phyloP scores from a whole-genome alignment of 2,797 vertebrate species.

The Lepidocolaptes lacrymiger region DNA sequence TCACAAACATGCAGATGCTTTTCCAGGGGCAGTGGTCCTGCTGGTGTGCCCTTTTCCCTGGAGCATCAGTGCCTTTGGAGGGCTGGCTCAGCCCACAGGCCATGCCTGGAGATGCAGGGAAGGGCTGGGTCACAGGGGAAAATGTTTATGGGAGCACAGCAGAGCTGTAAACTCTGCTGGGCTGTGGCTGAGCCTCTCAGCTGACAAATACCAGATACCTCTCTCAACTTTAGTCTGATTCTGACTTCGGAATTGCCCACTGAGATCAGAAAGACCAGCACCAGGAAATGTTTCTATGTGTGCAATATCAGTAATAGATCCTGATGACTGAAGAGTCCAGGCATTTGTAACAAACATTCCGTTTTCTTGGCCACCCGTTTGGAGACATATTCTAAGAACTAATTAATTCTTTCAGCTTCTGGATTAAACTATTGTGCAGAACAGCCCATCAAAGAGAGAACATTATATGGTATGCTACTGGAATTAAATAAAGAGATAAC shows the following conservation, averaged over 20 bases:
- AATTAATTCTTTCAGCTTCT: conserved; percentile 37
- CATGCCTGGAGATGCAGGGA: background rate
- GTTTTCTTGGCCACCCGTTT: background rate
- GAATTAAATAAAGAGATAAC: conserved; percentile 56
- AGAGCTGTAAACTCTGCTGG: background rate
- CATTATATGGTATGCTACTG: background rate
- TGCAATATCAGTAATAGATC: background rate
- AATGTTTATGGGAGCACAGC: background rate
- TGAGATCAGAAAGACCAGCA: background rate
- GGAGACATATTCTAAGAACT: background rate
- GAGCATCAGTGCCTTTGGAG: background rate
- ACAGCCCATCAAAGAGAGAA: conserved; percentile 10
- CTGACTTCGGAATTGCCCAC: background rate
- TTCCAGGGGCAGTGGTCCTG: background rate
- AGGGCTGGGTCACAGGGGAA: background rate
- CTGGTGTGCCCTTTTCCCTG: background rate
- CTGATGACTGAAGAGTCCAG: background rate
- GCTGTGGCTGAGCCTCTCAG: background rate
- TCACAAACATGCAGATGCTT: background rate
- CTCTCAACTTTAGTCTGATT: background rate
- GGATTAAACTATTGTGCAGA: conserved; percentile 34
- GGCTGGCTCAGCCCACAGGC: background rate
- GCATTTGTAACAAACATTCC: background rate
- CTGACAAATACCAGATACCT: background rate
- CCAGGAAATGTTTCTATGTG: background rate